Evolutionary conservation across 2,113 vertebrate genomes (phyloP).

Genomic region (Dipodomys spectabilis): DNA sequence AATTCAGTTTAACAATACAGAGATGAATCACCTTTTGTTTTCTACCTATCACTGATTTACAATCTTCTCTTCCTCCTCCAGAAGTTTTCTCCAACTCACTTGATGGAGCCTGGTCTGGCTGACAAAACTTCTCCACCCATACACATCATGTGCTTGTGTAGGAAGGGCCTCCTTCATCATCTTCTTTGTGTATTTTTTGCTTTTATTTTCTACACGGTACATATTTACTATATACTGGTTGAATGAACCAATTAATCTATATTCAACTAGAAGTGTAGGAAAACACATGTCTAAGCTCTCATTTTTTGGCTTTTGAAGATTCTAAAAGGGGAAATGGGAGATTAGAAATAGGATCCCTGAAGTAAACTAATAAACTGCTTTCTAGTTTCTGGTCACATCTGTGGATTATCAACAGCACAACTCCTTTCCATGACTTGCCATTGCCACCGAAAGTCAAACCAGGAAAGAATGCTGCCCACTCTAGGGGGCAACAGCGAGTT

Average conservation of each 20-base stretch:
- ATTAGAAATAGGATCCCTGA: neutral
- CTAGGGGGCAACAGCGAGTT: neutral
- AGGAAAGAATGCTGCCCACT: neutral
- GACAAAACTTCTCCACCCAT: no score
- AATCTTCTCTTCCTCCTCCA: neutral
- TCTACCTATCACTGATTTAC: neutral
- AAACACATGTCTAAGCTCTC: neutral
- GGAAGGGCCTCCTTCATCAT: neutral
- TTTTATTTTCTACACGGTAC: neutral
- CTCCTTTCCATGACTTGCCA: neutral
- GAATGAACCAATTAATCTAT: neutral
- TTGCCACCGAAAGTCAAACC: neutral
- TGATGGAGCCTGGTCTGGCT: neutral
- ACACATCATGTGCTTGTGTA: neutral
- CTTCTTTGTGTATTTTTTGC: neutral
- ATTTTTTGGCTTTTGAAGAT: constrained; percentile 1
- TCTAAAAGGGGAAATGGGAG: neutral
- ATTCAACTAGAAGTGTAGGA: neutral
- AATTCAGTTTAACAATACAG: neutral
- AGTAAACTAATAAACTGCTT: neutral
- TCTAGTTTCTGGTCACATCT: neutral
- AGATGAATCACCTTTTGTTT: neutral
- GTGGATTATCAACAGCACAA: neutral
- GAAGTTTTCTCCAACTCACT: neutral
- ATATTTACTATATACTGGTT: neutral